phyloP scores from a whole-genome alignment of 1,140 invertebrate species.

The Teleogryllus occipitalis region DNA sequence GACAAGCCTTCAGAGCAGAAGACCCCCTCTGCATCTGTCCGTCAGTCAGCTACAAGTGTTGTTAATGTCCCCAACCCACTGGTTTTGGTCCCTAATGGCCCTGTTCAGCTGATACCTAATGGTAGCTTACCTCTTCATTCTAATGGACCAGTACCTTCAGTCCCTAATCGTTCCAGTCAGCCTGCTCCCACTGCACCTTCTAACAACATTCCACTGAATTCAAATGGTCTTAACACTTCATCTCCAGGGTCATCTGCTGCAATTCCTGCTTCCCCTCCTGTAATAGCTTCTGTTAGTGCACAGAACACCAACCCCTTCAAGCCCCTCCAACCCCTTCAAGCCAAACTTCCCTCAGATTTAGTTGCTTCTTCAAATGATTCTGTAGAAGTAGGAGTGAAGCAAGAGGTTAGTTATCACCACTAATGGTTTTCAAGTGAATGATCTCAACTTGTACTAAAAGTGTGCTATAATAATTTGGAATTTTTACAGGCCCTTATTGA shows the following conservation, averaged over 20 bases:
- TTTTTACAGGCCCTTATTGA: conserved; percentile 8
- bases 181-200: neutral
- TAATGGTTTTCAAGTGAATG: neutral
- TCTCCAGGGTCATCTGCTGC: neutral
- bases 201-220: neutral
- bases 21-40: conserved; percentile 15
- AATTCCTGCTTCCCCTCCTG: neutral
- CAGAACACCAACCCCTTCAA: neutral
- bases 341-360: neutral
- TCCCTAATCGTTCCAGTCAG: neutral
- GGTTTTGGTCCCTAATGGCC: neutral
- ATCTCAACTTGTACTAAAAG: neutral
- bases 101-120: neutral
- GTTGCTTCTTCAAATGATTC: neutral
- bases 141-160: neutral
- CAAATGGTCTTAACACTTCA: neutral
- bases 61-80: conserved; percentile 9
- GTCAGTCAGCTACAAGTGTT: conserved; percentile 13
- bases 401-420: neutral
- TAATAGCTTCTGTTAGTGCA: neutral
- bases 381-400: neutral
- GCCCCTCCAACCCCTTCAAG: neutral
- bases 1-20: conserved; percentile 24
- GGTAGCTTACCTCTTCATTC: neutral
- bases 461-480: neutral